Percentiles rank a stretch among this genome's conserved stretches.
These are phyloP conservation scores for Tromatobia lineatoria DNA, from an alignment of 2,888 invertebrate species.

Conservation along the genomic window DNA sequence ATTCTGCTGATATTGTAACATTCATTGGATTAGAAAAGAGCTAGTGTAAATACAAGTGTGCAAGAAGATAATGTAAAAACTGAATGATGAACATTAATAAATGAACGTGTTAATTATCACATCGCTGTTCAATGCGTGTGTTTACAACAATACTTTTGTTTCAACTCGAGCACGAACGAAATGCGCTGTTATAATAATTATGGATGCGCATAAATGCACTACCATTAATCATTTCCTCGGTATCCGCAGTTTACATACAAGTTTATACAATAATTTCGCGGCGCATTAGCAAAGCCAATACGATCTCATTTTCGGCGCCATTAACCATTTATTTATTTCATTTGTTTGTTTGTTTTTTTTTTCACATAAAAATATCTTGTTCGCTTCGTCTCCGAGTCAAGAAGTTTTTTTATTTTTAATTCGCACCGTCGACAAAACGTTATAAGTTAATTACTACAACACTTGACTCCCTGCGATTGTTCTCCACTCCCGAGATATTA, in stretches of 20 bases:
- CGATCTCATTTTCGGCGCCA: slow-evolving; percentile 12
- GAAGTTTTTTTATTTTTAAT: neutral
- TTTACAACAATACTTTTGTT: slow-evolving; percentile 35
- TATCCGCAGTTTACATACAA: slow-evolving; percentile 44
- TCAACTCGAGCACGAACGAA: slow-evolving; percentile 55
- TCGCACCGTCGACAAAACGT: neutral
- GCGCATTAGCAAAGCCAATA: slow-evolving; percentile 6
- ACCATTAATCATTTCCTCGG: slow-evolving; percentile 41
- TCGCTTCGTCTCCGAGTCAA: neutral
- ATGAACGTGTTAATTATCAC: slow-evolving; percentile 35
- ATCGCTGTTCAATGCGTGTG: slow-evolving; percentile 23
- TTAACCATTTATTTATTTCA: neutral
- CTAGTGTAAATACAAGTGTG: slow-evolving; percentile 46
- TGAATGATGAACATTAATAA: slow-evolving; percentile 41
- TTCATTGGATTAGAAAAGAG: slow-evolving; percentile 57
- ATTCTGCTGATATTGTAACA: slow-evolving; percentile 38
- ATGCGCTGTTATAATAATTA: slow-evolving; percentile 4
- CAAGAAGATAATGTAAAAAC: slow-evolving; percentile 42
- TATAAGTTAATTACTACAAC: no score
- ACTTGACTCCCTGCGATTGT: neutral
- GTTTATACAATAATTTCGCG: slow-evolving; percentile 54
- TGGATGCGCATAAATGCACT: slow-evolving; percentile 41
- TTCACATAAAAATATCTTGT: slow-evolving; percentile 11
- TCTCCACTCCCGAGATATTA: neutral
- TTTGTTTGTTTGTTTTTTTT: no score